Evolutionary conservation across 2,113 vertebrate genomes (phyloP).

Genomic region (Procavia capensis): DNA sequence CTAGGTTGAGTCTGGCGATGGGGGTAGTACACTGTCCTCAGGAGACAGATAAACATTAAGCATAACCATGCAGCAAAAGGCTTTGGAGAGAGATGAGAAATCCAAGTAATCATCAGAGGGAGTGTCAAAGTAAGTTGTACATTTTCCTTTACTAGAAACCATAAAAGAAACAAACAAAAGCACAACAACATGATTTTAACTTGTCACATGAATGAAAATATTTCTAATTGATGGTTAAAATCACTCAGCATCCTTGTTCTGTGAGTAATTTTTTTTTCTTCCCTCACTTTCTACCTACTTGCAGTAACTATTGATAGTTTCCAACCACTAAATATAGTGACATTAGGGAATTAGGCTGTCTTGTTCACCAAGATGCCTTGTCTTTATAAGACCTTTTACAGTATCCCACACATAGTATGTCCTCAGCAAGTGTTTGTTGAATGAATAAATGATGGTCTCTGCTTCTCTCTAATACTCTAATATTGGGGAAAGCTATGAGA

Average conservation of each 20-base stretch:
- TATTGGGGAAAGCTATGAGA: background rate
- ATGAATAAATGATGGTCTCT: background rate
- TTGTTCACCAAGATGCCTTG: background rate
- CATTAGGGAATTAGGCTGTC: background rate
- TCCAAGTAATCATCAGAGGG: background rate
- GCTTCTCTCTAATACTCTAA: background rate
- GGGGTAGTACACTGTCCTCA: background rate
- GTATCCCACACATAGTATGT: background rate
- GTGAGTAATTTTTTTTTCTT: background rate
- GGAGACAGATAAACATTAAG: background rate
- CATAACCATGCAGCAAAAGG: background rate
- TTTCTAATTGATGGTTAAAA: background rate
- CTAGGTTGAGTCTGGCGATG: background rate
- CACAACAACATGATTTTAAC: background rate
- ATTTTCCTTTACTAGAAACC: background rate
- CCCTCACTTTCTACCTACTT: background rate
- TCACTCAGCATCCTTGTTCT: background rate
- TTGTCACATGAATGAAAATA: slow-evolving; percentile 11
- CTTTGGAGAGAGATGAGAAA: background rate
- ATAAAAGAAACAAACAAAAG: no score
- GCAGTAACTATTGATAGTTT: background rate
- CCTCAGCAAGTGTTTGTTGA: background rate
- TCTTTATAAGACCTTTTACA: background rate
- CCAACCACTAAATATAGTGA: background rate
- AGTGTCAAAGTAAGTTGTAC: background rate